Percentiles rank a stretch among this genome's conserved stretches.
These are phyloP conservation scores for Agrotis segetum DNA, from an alignment of 2,888 invertebrate species.

Conservation along the genomic window DNA sequence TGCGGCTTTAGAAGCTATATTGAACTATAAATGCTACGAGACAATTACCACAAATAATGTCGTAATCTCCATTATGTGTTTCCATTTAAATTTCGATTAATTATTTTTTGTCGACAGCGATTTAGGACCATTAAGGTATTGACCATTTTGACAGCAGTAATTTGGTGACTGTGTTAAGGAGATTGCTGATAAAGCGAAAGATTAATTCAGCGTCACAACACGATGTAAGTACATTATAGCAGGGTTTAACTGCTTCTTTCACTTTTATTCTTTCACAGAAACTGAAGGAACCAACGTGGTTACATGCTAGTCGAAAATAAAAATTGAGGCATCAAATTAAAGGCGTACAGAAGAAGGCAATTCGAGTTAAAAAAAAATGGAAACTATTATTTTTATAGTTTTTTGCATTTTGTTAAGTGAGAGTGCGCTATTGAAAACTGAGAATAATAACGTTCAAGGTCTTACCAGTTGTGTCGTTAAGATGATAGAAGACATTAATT, in stretches of 20 bases:
- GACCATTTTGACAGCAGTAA: not conserved
- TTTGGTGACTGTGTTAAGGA: conserved; percentile 8
- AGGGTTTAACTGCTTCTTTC: not conserved
- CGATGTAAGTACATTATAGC: not conserved
- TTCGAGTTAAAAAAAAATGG: conserved; percentile 7
- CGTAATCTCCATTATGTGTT: not conserved
- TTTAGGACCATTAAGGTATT: conserved; percentile 9
- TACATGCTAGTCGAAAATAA: no score
- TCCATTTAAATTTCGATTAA: not conserved
- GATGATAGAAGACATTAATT: conserved; percentile 54
- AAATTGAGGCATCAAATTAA: no score
- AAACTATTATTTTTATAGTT: conserved; percentile 1
- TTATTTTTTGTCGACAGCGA: conserved; percentile 4
- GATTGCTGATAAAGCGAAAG: conserved; percentile 31
- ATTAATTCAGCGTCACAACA: conserved; percentile 18
- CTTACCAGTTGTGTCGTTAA: conserved; percentile 59
- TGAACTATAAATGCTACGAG: no score
- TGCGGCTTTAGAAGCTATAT: no score
- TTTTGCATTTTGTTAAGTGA: conserved; percentile 5
- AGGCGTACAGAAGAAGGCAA: no score
- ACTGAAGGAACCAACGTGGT: not conserved
- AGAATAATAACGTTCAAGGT: conserved; percentile 11
- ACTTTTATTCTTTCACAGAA: not conserved
- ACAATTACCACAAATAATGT: no score
- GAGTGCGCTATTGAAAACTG: conserved; percentile 29